Conservation (phyloP, 2,888 invertebrate species). For the Andricus quercusramuli region DNA sequence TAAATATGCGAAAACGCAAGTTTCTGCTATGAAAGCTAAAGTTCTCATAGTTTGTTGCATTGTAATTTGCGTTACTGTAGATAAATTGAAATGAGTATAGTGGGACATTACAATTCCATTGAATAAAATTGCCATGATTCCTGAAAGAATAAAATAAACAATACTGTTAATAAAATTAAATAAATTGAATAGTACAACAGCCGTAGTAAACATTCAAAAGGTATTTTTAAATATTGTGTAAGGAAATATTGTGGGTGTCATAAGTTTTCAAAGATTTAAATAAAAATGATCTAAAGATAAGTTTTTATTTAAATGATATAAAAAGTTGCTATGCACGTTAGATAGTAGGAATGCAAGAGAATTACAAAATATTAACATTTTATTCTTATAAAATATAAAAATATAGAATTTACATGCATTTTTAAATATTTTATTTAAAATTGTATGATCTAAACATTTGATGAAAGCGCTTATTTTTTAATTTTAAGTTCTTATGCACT, state of each 20-base stretch:
- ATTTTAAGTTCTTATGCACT: no score
- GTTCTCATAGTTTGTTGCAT: conserved; percentile 99
- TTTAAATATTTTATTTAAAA: no score
- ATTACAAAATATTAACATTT: background rate
- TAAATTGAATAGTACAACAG: background rate
- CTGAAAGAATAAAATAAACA: conserved; percentile 79
- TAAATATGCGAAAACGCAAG: conserved; percentile 98
- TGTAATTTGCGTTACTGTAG: conserved; percentile 98
- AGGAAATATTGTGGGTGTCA: no score
- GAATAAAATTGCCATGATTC: conserved; percentile 99
- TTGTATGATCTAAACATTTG: no score
- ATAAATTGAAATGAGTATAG: conserved; percentile 98
- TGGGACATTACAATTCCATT: conserved; percentile 99
- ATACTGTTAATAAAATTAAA: background rate
- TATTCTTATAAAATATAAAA: no score
- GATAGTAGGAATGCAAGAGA: background rate
- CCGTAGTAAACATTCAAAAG: no score
- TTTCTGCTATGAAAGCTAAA: conserved; percentile 98
- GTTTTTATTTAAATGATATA: background rate
- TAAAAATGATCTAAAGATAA: background rate
- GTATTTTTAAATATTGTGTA: no score
- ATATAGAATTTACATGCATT: no score
- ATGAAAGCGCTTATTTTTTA: no score
- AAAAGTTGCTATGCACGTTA: background rate
- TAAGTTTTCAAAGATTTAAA: background rate